Evolutionary conservation across 2,797 vertebrate species (phyloP).

Genomic region (Alfaro cultratus): DNA sequence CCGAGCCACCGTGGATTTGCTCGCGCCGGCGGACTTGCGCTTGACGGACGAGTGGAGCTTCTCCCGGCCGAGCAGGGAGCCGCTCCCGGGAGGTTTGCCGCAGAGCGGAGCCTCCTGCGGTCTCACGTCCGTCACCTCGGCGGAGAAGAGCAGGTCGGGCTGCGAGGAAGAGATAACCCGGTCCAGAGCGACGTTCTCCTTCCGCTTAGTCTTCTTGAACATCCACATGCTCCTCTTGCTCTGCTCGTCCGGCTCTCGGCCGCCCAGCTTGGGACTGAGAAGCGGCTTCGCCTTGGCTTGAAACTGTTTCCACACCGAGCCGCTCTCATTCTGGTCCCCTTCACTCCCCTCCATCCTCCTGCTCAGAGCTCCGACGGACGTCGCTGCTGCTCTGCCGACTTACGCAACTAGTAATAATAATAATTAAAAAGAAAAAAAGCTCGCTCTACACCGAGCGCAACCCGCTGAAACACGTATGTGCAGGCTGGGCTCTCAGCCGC

Average conservation of each 20-base stretch:
- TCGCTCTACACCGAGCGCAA: not conserved
- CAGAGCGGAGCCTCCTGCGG: conserved; percentile 47
- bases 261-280: conserved; percentile 76
- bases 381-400: not conserved
- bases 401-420: not conserved
- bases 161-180: conserved; percentile 89
- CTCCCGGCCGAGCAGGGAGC: conserved; percentile 13
- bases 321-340: conserved; percentile 27
- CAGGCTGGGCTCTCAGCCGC: not conserved
- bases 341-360: conserved; percentile 55
- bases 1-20: conserved; percentile 64
- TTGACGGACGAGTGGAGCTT: conserved; percentile 15
- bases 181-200: conserved; percentile 77
- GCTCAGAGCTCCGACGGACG: not conserved
- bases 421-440: not conserved
- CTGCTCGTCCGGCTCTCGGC: conserved; percentile 74
- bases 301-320: conserved; percentile 84
- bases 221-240: conserved; percentile 77
- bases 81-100: conserved; percentile 44
- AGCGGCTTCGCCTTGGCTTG: conserved; percentile 82
- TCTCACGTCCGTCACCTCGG: conserved; percentile 53
- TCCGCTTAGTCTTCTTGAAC: conserved; percentile 80
- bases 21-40: conserved; percentile 13
- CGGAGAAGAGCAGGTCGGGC: conserved; percentile 87
- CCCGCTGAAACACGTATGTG: not conserved